Evolutionary conservation across 2,797 vertebrate species (phyloP), one percentile per base, ranked within the genome.

Genomic region (Sardinella longiceps): DNA sequence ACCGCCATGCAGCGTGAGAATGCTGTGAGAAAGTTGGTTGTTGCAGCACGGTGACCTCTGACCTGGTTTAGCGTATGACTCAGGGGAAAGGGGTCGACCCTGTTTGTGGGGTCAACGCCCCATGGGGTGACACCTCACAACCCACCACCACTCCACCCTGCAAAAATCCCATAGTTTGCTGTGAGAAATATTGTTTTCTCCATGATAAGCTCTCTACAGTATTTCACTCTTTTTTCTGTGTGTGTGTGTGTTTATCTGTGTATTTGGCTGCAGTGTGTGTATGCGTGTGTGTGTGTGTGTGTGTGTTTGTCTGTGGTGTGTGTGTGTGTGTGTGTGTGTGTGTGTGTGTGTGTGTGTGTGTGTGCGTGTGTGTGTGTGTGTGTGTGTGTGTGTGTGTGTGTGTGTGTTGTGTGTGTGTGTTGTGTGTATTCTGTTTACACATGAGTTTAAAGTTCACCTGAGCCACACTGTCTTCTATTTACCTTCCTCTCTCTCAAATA

Each of bases 401-500:
- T 11, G 58, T 11, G 25, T 63, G 60, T 30, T 11, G n/a, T 25
- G 58, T 9, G n/a, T 9, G n/a, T 25, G 11, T 25, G 58, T 25
- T 25, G 28, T 58, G 56, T 60, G 58, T 2, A n/a, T 25, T 63
- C 60, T 63, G 25, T 63, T 63, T 30, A 63, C 60, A 63, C 60
- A 63, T 25, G 23, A 63, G 60, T 63, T 63, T 63, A 63, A 63
- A 63, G 60, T 63, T 30, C 60, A 63, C 60, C 60, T 63, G 60
- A 28, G 25, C 25, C 53, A 20, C 50, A 3, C 50, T 53, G 14
- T 56, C 20, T 56, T 20, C 18, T 56, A 5, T 5, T 23, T 20
- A 5, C 53, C 18, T 18, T 20, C 20, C 50, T 53, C 20, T 18
- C 51, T 53, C 60, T 28, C 60, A 58, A 0, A 25, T 23, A 58